phyloP scores from a whole-genome alignment of 2,797 vertebrate species.

The Bradypus variegatus region DNA sequence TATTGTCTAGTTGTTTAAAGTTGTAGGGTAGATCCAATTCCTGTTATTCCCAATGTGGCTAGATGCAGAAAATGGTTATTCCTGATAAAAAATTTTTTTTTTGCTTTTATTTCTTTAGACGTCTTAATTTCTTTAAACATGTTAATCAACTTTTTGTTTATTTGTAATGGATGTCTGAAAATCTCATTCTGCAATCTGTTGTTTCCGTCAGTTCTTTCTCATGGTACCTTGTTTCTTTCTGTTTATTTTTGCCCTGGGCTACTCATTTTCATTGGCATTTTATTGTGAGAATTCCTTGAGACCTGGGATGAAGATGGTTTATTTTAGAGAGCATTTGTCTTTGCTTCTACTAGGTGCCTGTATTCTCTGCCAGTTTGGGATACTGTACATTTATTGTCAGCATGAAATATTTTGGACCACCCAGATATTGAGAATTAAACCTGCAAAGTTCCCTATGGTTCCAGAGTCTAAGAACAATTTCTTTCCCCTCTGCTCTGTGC shows the following conservation, averaged over 20 bases:
- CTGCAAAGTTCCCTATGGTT: not conserved
- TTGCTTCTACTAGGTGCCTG: conserved; percentile 5
- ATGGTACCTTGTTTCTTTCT: not conserved
- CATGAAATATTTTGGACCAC: conserved; percentile 34
- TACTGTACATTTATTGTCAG: not conserved
- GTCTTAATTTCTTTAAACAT: conserved; percentile 16
- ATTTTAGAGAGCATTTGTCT: not conserved
- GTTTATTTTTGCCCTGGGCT: conserved; percentile 33
- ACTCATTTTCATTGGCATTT: not conserved
- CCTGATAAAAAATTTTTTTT: not conserved
- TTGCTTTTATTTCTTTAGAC: not conserved
- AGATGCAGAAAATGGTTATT: not conserved
- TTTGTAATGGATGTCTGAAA: not conserved
- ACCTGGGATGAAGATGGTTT: not conserved
- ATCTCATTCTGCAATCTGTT: not conserved
- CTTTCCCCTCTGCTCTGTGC: not conserved
- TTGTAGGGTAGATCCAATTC: not conserved
- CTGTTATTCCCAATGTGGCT: not conserved
- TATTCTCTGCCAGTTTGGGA: not conserved
- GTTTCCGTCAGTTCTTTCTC: conserved; percentile 2
- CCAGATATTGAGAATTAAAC: not conserved
- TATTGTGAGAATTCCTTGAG: not conserved
- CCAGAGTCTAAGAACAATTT: not conserved
- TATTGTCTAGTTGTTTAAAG: conserved; percentile 1
- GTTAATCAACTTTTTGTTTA: conserved; percentile 12